Evolutionary conservation across 2,797 vertebrate genomes (phyloP).

Genomic region (Xyrichtys novacula): DNA sequence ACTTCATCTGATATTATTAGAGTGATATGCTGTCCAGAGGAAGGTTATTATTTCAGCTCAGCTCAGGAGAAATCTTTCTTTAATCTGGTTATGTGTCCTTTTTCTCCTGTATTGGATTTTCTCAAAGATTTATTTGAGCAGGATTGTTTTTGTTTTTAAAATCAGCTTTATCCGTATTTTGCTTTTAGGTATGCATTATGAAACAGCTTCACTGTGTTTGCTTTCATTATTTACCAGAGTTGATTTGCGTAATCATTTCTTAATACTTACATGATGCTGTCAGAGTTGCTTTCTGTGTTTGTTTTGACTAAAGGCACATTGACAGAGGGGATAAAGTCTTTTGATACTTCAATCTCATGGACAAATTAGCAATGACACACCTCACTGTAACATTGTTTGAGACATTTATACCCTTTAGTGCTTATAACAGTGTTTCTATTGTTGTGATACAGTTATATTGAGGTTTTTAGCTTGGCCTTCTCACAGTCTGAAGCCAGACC

Average conservation of each 20-base stretch:
- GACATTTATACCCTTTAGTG: no score
- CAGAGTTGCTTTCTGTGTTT: no score
- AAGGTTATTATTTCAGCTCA: conserved; percentile 44
- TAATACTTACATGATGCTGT: no score
- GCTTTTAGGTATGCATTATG: conserved; percentile 5
- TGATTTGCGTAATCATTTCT: no score
- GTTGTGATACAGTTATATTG: neutral
- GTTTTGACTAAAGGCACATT: no score
- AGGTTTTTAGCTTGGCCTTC: no score
- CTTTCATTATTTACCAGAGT: no score
- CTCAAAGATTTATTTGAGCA: conserved; percentile 7
- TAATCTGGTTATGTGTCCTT: conserved; percentile 34
- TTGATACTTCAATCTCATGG: no score
- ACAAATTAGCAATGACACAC: no score
- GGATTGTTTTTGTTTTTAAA: neutral
- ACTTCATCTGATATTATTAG: conserved; percentile 56
- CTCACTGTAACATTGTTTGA: no score
- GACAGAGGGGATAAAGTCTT: no score
- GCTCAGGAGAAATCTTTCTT: conserved; percentile 22
- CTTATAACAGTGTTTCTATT: no score
- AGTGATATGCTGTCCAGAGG: conserved; percentile 33
- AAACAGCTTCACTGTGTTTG: neutral
- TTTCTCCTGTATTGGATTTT: conserved; percentile 16
- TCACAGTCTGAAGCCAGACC: neutral
- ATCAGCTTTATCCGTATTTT: neutral